A percentile compares a stretch with the other conserved stretches of the same genome.
Conservation (phyloP, 2,888 invertebrate genomes). For the Lepidocyrtinus sp. region DNA sequence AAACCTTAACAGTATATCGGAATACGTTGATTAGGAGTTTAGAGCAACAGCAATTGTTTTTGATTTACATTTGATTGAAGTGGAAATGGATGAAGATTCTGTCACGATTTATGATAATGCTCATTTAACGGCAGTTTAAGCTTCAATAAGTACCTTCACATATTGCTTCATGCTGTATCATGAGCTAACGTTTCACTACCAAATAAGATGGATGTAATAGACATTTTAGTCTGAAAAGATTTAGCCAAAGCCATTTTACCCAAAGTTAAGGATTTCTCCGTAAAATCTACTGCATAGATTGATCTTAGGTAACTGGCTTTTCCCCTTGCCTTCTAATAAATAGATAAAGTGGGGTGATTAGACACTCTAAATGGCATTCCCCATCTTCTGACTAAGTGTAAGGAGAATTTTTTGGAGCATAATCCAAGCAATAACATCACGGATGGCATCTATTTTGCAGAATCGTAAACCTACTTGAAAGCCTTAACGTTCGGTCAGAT, state of each 20-base stretch:
- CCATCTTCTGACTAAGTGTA: no score
- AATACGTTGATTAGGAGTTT: slow-evolving; percentile 42
- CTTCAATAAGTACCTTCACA: no score
- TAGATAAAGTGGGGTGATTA: not conserved
- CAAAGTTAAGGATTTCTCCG: no score
- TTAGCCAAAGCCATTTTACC: no score
- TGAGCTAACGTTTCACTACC: not conserved
- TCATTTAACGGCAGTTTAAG: slow-evolving; percentile 38
- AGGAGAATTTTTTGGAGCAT: not conserved
- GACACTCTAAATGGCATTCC: not conserved
- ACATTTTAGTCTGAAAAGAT: no score
- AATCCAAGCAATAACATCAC: not conserved
- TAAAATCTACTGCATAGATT: no score
- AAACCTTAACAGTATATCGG: no score
- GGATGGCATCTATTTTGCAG: slow-evolving; percentile 4
- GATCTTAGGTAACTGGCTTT: no score
- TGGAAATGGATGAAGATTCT: slow-evolving; percentile 39
- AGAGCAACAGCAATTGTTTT: slow-evolving; percentile 32
- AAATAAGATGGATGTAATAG: no score
- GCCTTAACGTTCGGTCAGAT: not conserved
- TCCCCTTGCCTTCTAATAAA: no score
- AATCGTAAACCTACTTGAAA: slow-evolving; percentile 11
- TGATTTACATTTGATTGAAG: slow-evolving; percentile 52
- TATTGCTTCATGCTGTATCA: no score
- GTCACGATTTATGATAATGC: slow-evolving; percentile 55